A percentile compares a stretch with the other conserved stretches of the same genome.
Evolutionary conservation across 2,888 invertebrate species (phyloP).

Genomic region (Ochlodes sylvanus): DNA sequence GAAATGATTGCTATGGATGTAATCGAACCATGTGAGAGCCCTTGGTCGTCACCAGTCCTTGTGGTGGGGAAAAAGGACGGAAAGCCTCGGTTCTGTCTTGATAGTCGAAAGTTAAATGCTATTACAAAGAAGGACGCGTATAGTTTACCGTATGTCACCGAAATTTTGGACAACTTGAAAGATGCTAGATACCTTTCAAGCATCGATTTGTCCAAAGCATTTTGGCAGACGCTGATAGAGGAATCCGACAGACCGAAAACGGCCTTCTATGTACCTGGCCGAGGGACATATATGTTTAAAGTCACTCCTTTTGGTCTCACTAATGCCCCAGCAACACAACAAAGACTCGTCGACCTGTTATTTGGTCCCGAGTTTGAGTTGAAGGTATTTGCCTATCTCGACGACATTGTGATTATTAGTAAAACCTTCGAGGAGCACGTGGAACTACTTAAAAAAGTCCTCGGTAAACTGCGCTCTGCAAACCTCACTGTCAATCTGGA

Average conservation of each 20-base stretch:
- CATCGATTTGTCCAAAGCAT: slow-evolving; percentile 45
- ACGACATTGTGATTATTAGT: slow-evolving; percentile 45
- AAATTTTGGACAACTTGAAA: slow-evolving; percentile 48
- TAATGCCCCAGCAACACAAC: slow-evolving; percentile 49
- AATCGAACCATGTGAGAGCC: slow-evolving; percentile 41
- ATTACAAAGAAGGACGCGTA: slow-evolving; percentile 42
- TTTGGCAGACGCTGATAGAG: slow-evolving; percentile 45
- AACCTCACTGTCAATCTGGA: slow-evolving; percentile 46
- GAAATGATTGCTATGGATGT: slow-evolving; percentile 38
- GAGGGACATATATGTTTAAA: slow-evolving; percentile 42
- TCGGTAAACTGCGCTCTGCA: slow-evolving; percentile 42
- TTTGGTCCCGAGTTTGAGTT: slow-evolving; percentile 40
- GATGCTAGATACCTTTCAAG: slow-evolving; percentile 46
- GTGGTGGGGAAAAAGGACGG: slow-evolving; percentile 41
- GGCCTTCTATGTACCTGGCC: slow-evolving; percentile 43
- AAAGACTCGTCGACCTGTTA: slow-evolving; percentile 45
- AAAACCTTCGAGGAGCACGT: slow-evolving; percentile 43
- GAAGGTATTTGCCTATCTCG: slow-evolving; percentile 42
- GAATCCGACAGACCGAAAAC: slow-evolving; percentile 40
- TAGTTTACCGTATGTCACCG: slow-evolving; percentile 42
- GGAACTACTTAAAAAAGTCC: slow-evolving; percentile 35
- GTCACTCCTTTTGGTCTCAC: slow-evolving; percentile 43
- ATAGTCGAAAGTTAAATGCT: slow-evolving; percentile 43
- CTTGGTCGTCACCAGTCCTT: slow-evolving; percentile 43
- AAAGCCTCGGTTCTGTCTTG: slow-evolving; percentile 41